Percentiles rank a stretch among this genome's conserved stretches.
Evolutionary conservation across 2,888 invertebrate species (phyloP).

Genomic region (Ornithoptera priamus): DNA sequence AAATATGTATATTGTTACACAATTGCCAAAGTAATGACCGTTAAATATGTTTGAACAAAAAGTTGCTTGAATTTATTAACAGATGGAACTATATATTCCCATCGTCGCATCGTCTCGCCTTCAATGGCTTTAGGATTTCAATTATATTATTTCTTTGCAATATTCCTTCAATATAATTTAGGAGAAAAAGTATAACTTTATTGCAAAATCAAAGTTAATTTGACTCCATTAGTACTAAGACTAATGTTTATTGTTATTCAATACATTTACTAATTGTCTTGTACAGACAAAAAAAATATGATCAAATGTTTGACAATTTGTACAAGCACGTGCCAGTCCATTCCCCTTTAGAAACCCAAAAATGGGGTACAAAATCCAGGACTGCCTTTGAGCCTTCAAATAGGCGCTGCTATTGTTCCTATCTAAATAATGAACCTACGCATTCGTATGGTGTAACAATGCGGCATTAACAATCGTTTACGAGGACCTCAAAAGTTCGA

Average conservation of each 20-base stretch:
- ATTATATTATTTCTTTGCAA: neutral
- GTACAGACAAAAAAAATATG: neutral
- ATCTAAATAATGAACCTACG: constrained; percentile 57
- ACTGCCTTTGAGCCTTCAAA: constrained; percentile 41
- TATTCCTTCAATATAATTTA: too few species aligned
- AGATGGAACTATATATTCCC: constrained; percentile 21
- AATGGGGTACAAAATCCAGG: constrained; percentile 24
- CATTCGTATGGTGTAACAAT: constrained; percentile 60
- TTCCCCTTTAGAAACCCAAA: constrained; percentile 23
- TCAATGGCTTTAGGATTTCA: neutral
- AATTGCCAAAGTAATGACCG: neutral
- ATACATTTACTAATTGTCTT: neutral
- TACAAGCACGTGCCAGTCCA: constrained; percentile 11
- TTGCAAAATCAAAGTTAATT: neutral
- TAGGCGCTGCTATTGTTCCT: constrained; percentile 60
- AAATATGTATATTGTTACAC: neutral
- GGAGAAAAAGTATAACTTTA: too few species aligned
- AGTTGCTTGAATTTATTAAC: constrained; percentile 12
- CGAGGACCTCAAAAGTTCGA: constrained; percentile 68
- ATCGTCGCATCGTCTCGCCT: neutral
- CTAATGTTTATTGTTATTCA: neutral
- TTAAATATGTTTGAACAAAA: neutral
- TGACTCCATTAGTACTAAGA: neutral
- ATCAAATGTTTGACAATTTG: constrained; percentile 7
- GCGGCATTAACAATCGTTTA: constrained; percentile 70